phyloP scores from a whole-genome alignment of 92 coral and sea anemone species.

The Porites divaricata region DNA sequence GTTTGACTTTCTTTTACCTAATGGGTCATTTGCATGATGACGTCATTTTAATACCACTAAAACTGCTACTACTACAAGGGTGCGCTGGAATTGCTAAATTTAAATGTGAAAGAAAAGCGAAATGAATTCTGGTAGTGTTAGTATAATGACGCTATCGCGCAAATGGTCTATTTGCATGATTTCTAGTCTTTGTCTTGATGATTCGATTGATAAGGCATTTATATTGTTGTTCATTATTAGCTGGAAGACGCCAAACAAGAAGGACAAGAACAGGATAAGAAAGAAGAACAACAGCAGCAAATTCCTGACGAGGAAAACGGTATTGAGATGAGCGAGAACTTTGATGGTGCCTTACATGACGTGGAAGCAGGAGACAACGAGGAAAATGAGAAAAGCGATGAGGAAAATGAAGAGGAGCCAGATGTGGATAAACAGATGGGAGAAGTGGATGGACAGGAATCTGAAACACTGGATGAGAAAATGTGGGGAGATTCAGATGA shows the following conservation, averaged over 20 bases:
- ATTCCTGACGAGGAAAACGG: conserved; percentile 94
- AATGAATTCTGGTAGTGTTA: too few species aligned
- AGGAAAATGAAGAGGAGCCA: conserved; percentile 67
- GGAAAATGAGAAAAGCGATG: conserved; percentile 64
- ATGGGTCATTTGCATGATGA: too few species aligned
- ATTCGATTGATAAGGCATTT: neutral
- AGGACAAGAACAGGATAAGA: conserved; percentile 73
- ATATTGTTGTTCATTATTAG: conserved; percentile 42
- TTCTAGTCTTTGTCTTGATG: too few species aligned
- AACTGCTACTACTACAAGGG: too few species aligned
- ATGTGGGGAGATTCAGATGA: conserved; percentile 99
- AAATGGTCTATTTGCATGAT: too few species aligned
- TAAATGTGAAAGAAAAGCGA: too few species aligned
- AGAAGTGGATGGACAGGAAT: conserved; percentile 89
- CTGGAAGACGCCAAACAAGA: conserved; percentile 83
- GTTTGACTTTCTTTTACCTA: too few species aligned
- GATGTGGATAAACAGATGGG: conserved; percentile 97
- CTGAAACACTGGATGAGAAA: conserved; percentile 88
- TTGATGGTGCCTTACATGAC: conserved; percentile 91
- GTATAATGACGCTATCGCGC: too few species aligned
- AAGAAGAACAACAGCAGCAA: conserved; percentile 77
- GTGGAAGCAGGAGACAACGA: conserved; percentile 73
- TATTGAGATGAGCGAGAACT: conserved; percentile 97
- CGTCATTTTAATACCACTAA: too few species aligned
- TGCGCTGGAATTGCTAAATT: too few species aligned